phyloP scores from a whole-genome alignment of 2,888 invertebrate genomes.

The Pherbina coryleti region DNA sequence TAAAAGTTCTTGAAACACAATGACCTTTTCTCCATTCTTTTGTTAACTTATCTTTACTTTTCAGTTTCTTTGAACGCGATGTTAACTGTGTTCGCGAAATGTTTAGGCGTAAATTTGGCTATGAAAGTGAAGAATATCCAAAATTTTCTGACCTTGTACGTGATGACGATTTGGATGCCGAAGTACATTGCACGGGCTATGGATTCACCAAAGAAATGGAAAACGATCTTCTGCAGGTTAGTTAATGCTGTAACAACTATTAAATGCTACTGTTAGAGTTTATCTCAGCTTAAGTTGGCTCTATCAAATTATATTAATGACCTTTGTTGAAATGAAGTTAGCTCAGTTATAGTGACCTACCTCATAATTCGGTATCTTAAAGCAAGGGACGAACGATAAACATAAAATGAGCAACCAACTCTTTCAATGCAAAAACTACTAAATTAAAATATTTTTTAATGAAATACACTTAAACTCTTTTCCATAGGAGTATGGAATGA shows the following conservation, averaged over 20 bases:
- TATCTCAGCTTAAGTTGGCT: not conserved
- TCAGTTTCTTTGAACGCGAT: slow-evolving; percentile 93
- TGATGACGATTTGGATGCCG: slow-evolving; percentile 86
- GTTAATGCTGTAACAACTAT: not conserved
- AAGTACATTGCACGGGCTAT: slow-evolving; percentile 93
- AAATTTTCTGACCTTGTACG: slow-evolving; percentile 82
- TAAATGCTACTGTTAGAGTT: not conserved
- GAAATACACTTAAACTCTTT: slow-evolving; percentile 18
- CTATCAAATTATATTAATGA: not conserved
- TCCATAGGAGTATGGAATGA: slow-evolving; percentile 72
- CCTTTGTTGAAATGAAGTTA: not conserved
- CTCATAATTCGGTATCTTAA: no score
- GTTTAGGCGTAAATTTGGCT: slow-evolving; percentile 90
- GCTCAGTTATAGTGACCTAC: no score
- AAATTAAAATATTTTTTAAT: no score
- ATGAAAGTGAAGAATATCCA: slow-evolving; percentile 86
- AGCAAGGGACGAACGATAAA: no score
- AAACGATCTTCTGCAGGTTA: slow-evolving; percentile 75
- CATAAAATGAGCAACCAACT: no score
- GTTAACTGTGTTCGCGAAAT: slow-evolving; percentile 92
- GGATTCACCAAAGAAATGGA: slow-evolving; percentile 89
- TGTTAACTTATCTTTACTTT: slow-evolving; percentile 34
- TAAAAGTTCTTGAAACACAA: not conserved
- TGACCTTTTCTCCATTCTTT: not conserved
- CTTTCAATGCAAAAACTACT: no score